Percentiles rank a stretch among this genome's conserved stretches.
phyloP scores from a whole-genome alignment of 2,888 invertebrate genomes.

The Aporophyla lueneburgensis region DNA sequence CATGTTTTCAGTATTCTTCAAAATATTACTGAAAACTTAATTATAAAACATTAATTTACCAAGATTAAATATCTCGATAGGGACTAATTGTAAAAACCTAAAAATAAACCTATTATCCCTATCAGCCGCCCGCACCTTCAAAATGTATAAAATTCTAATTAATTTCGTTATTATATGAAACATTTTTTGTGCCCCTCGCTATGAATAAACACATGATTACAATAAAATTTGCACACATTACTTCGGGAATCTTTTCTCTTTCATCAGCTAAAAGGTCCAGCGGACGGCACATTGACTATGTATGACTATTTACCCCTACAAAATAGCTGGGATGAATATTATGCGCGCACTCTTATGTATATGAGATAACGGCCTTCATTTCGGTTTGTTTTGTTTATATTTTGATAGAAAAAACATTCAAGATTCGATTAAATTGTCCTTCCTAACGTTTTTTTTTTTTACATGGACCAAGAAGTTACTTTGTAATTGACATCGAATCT shows the following conservation, averaged over 20 bases:
- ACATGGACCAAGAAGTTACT: background rate
- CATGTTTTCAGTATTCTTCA: background rate
- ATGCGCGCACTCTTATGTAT: constrained; percentile 57
- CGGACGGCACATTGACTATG: constrained; percentile 82
- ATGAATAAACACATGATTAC: constrained; percentile 68
- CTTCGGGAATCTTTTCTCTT: constrained; percentile 70
- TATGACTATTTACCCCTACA: constrained; percentile 74
- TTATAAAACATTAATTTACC: constrained; percentile 19
- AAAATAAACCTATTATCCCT: constrained; percentile 22
- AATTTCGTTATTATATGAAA: constrained; percentile 35
- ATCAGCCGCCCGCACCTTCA: background rate
- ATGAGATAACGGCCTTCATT: constrained; percentile 54
- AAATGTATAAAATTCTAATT: constrained; percentile 22
- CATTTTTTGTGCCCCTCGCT: constrained; percentile 36
- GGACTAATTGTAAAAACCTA: background rate
- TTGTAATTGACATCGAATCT: constrained; percentile 1
- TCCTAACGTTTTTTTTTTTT: background rate
- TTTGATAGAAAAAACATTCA: background rate
- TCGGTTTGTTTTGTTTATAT: constrained; percentile 30
- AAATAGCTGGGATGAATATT: constrained; percentile 63
- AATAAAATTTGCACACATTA: constrained; percentile 74
- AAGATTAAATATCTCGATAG: constrained; percentile 8
- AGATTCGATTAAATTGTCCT: background rate
- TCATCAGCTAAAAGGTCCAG: constrained; percentile 84
- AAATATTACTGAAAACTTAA: background rate